A percentile compares a stretch with the other conserved stretches of the same genome.
These are phyloP conservation scores for Neolamprologus cancellatus DNA, from an alignment of 2,113 vertebrate species.

Conservation along the genomic window DNA sequence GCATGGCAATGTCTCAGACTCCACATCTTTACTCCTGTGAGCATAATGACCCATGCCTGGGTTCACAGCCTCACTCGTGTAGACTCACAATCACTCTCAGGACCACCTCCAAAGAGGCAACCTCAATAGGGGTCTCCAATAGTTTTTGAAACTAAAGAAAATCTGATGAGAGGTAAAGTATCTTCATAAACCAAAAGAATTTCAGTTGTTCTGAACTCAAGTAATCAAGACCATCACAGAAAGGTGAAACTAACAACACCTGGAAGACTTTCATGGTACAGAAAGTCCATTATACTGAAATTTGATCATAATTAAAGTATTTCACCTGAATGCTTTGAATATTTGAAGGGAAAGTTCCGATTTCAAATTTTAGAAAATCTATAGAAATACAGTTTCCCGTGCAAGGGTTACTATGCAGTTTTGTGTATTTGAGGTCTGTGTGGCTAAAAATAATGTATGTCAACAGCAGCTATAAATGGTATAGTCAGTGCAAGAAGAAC, in stretches of 20 bases:
- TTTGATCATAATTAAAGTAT: background rate
- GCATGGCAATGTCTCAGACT: background rate
- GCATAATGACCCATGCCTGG: background rate
- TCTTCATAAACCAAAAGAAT: background rate
- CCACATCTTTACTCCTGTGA: background rate
- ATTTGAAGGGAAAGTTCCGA: accelerated
- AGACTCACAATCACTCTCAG: background rate
- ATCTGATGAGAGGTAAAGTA: background rate
- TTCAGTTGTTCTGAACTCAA: background rate
- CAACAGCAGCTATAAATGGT: background rate
- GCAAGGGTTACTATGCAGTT: background rate
- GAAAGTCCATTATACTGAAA: background rate
- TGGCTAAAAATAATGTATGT: background rate
- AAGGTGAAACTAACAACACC: background rate
- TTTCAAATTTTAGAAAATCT: background rate
- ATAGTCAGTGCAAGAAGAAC: background rate
- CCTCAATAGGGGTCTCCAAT: background rate
- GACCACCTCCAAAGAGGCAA: background rate
- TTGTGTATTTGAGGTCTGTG: background rate
- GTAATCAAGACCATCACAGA: background rate
- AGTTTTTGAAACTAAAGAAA: background rate
- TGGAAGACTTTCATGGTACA: background rate
- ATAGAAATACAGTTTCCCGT: background rate
- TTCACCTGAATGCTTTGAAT: background rate
- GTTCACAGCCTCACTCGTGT: background rate